Base-by-base conservation (phyloP, 2,797 vertebrate genomes). In the Valencia hispanica region DNA sequence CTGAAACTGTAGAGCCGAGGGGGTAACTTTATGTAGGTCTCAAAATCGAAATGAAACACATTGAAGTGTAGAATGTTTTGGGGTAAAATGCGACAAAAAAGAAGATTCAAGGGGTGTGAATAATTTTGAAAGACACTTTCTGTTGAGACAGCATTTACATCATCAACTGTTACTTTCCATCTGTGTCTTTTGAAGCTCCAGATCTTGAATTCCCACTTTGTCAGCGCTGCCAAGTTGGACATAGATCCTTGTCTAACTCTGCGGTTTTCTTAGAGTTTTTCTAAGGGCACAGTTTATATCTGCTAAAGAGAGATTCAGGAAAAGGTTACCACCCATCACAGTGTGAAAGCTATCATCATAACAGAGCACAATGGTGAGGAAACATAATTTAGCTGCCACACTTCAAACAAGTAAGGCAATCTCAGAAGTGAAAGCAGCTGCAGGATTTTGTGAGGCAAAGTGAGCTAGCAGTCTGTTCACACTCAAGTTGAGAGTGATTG, bases 391-490 rank as follows among this genome's bases (percentile, higher is more conserved):
- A 15, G 36, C 30, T 48, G 20, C 63, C 72, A 30, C 20, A 10
- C 79, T 75, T 81, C 25, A 70, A 68, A 80, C 36, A 12, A 48
- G 68, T 34, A 25, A 5, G 32, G 12, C 0, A 1, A 48, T 32
- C 20, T 10, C 5, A 27, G 55, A 69, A 87, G 70, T 73, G 57
- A 77, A 87, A 77, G 22, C 79, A 80, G 80, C 77, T 84, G 80
- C 74, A 51, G 17, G 25, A 72, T 70, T 83, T 61, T 59, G 70
- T 55, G 32, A 68, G 63, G 75, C 45, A 41, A 51, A 79, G 74
- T 2, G 14, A 65, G 73, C 50, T 15, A 9, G 34, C 36, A 30
- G 66, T 72, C 69, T 50, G 57, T 22, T 53, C 55, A 73, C 59
- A 39, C 53, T 77, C 45, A 32, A 11, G 78, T 36, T 77, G 70